Conservation (phyloP, 2,113 vertebrate species). For the Malurus elegans region DNA sequence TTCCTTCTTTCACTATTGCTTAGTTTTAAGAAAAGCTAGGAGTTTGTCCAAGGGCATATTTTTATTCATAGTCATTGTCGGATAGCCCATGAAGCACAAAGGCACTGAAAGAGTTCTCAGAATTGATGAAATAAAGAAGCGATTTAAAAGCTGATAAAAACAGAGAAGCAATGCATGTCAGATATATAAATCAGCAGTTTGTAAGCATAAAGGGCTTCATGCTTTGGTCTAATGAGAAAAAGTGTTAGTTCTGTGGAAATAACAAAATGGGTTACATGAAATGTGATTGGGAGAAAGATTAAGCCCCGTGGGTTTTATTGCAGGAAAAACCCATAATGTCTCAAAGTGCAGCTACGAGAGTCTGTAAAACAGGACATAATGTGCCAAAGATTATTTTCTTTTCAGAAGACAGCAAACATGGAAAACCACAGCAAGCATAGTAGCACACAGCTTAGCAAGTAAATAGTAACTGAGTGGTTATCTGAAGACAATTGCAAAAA, state of each 20-base stretch:
- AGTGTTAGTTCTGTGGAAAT: not conserved
- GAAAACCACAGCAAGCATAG: not conserved
- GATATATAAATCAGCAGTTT: not conserved
- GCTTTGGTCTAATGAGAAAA: not conserved
- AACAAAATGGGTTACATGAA: not conserved
- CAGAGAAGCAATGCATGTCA: not conserved
- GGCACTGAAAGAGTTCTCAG: not conserved
- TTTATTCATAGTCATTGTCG: slow-evolving; percentile 34
- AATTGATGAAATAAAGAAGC: not conserved
- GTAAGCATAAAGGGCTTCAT: not conserved
- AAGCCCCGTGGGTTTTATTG: not conserved
- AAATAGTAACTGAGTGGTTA: not conserved
- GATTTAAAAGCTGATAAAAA: not conserved
- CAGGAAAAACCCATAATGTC: not conserved
- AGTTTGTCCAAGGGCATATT: slow-evolving; percentile 35
- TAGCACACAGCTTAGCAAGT: fast-evolving
- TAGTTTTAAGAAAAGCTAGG: slow-evolving; percentile 15
- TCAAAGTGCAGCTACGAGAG: fast-evolving
- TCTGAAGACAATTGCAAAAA: not conserved
- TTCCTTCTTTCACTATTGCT: slow-evolving; percentile 19
- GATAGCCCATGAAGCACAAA: not conserved
- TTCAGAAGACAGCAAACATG: not conserved
- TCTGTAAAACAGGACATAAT: not conserved
- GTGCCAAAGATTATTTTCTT: not conserved
- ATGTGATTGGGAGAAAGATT: not conserved